Conservation (phyloP, 2,113 vertebrate species). For the Callocephalon fimbriatum region DNA sequence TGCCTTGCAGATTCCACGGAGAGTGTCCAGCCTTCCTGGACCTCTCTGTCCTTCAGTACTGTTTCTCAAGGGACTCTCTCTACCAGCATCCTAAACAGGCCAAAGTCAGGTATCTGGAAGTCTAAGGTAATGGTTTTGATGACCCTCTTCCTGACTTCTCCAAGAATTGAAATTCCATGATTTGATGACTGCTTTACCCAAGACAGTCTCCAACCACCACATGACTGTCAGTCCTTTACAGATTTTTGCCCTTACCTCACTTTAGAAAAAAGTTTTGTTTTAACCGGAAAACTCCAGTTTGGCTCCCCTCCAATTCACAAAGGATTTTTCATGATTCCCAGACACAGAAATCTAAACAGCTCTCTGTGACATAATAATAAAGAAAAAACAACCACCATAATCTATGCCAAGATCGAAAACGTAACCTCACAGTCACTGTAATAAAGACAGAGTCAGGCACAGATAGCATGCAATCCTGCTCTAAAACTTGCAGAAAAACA, state of each 20-base stretch:
- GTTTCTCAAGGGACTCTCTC: not conserved
- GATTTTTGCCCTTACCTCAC: not conserved
- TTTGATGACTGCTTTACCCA: not conserved
- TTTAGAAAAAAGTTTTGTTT: not conserved
- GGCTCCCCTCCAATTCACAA: accelerated
- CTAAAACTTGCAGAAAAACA: not conserved
- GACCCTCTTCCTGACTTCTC: not conserved
- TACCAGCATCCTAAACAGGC: not conserved
- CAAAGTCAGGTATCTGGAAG: not conserved
- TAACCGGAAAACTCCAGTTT: not conserved
- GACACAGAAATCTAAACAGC: not conserved
- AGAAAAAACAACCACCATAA: not conserved
- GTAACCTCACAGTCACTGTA: not conserved
- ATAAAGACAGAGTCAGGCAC: not conserved
- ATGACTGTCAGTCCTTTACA: not conserved
- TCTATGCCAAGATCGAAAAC: not conserved
- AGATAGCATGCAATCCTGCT: not conserved
- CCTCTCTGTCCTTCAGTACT: not conserved
- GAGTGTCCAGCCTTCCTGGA: not conserved
- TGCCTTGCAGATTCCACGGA: not conserved
- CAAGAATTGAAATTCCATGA: not conserved
- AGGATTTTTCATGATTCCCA: not conserved
- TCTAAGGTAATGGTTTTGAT: not conserved
- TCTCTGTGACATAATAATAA: not conserved
- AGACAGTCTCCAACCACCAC: not conserved